phyloP scores from a whole-genome alignment of 2,888 invertebrate species.

The Stenodera caucasica region DNA sequence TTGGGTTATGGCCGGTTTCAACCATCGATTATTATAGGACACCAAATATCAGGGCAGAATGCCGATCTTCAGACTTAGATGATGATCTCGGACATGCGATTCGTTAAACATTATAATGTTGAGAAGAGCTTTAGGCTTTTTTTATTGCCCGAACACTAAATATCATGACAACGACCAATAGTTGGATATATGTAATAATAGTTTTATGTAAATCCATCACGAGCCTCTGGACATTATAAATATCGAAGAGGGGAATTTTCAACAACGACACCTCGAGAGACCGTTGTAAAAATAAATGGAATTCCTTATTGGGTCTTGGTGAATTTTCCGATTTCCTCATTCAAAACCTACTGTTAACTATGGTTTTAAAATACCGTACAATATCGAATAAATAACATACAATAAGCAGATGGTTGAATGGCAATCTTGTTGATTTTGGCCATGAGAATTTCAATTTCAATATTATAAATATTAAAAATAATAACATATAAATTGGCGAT shows the following conservation, averaged over 20 bases:
- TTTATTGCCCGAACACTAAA: constrained; percentile 11
- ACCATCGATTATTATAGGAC: constrained; percentile 27
- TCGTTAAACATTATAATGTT: constrained; percentile 32
- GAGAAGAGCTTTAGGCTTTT: background rate
- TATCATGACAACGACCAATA: constrained; percentile 12
- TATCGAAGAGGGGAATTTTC: background rate
- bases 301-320: background rate
- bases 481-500: background rate
- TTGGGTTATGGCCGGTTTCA: background rate
- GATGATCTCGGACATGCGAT: constrained; percentile 32
- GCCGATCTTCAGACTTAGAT: constrained; percentile 20
- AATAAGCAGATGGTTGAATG: too few species aligned
- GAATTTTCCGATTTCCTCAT: background rate
- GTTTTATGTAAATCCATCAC: constrained; percentile 7
- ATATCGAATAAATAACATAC: background rate
- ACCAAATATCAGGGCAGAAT: constrained; percentile 23
- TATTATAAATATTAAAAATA: background rate
- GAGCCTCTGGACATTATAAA: background rate
- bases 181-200: constrained; percentile 10
- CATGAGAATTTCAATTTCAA: background rate
- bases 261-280: background rate
- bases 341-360: background rate
- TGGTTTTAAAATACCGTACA: background rate
- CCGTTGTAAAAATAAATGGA: background rate
- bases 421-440: too few species aligned